phyloP scores from a whole-genome alignment of 2,797 vertebrate species.

The Leuciscus waleckii region DNA sequence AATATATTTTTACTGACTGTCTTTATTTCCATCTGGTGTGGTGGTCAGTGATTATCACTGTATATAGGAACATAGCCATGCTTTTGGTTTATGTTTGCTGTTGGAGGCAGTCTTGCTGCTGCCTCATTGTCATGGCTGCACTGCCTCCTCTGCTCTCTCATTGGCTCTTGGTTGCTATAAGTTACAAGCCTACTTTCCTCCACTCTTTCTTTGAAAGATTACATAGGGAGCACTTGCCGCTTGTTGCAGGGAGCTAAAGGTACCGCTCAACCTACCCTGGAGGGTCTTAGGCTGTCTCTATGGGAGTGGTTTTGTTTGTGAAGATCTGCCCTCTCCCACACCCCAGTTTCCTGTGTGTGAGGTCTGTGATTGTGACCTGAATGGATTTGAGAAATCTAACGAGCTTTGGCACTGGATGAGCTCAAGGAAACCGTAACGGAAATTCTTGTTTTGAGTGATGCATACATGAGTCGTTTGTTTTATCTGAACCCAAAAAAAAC shows the following conservation, averaged over 20 bases:
- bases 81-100: constrained; percentile 31
- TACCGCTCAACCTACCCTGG: constrained; percentile 38
- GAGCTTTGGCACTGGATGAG: background rate
- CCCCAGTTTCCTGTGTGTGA: constrained; percentile 43
- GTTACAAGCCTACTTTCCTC: constrained; percentile 77
- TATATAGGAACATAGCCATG: background rate
- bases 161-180: constrained; percentile 90
- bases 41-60: background rate
- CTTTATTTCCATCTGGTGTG: background rate
- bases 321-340: constrained; percentile 39
- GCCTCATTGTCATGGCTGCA: constrained; percentile 85
- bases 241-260: constrained; percentile 38
- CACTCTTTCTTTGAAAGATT: constrained; percentile 68
- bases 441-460: background rate
- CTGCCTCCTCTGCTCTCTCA: constrained; percentile 74
- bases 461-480: constrained; percentile 11
- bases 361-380: constrained; percentile 33
- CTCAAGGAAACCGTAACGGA: background rate
- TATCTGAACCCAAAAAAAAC: background rate
- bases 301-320: constrained; percentile 37
- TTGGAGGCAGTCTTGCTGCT: constrained; percentile 53
- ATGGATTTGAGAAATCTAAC: constrained; percentile 27
- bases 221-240: constrained; percentile 62
- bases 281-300: constrained; percentile 9
- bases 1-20: background rate